phyloP scores from a whole-genome alignment of 2,797 vertebrate genomes.

The Chrosomus eos region DNA sequence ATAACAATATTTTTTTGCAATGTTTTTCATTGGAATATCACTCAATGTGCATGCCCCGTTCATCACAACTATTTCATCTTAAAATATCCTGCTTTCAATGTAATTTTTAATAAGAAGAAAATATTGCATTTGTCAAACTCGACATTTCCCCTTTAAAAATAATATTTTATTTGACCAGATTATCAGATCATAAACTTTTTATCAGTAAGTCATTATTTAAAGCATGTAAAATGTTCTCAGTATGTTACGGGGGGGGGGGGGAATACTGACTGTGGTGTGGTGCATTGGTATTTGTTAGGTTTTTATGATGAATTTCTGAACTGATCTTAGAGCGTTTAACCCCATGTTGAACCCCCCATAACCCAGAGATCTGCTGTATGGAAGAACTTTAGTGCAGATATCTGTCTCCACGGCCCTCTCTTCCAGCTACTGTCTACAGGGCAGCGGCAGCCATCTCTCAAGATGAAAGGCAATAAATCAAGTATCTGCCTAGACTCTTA shows the following conservation, averaged over 20 bases:
- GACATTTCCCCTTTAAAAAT: neutral
- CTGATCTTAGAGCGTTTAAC: neutral
- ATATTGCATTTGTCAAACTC: neutral
- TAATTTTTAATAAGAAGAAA: neutral
- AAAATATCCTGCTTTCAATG: neutral
- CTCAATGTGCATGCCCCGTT: neutral
- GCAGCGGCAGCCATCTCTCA: conserved; percentile 1
- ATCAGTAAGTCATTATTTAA: neutral
- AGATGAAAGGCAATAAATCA: conserved; percentile 29
- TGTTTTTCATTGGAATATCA: neutral
- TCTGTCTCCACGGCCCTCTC: neutral
- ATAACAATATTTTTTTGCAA: neutral
- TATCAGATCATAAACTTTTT: neutral
- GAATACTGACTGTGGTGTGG: neutral
- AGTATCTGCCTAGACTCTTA: conserved; percentile 4
- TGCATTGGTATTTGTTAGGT: neutral
- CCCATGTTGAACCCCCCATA: neutral
- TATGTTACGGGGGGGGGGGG: neutral
- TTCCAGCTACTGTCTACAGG: conserved; percentile 22
- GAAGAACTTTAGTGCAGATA: conserved; percentile 1
- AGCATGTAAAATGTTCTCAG: too few species aligned
- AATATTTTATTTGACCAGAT: neutral
- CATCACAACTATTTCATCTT: neutral
- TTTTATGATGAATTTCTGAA: neutral
- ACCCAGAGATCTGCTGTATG: neutral